These are phyloP conservation scores for Cydia strobilella DNA, from an alignment of 1,140 invertebrate species.

Conservation along the genomic window DNA sequence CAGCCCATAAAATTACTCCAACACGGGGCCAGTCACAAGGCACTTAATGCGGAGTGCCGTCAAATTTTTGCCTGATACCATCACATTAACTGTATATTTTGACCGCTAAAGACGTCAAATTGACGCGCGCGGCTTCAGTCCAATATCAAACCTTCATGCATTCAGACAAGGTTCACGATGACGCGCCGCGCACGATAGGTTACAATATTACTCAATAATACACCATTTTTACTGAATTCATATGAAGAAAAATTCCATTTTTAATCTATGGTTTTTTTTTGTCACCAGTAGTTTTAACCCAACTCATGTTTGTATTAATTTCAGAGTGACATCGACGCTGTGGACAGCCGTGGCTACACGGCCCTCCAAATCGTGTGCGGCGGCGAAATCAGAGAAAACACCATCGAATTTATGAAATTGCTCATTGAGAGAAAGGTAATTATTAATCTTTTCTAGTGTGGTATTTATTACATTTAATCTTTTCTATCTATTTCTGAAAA, in stretches of 20 bases:
- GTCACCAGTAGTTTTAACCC: no score
- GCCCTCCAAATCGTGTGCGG: conserved; percentile 63
- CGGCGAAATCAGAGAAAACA: conserved; percentile 45
- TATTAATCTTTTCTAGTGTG: not conserved
- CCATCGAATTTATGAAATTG: conserved; percentile 56
- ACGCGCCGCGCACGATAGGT: conserved; percentile 29
- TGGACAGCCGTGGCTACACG: conserved; percentile 60
- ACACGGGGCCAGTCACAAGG: conserved; percentile 60
- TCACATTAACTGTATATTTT: no score
- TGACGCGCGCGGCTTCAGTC: conserved; percentile 84
- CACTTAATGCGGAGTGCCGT: not conserved
- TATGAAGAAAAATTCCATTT: no score
- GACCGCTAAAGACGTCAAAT: no score
- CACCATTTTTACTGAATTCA: no score
- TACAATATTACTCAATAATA: no score
- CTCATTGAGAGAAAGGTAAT: conserved; percentile 62
- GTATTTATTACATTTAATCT: conserved; percentile 9
- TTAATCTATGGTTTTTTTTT: no score
- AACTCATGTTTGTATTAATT: conserved; percentile 35
- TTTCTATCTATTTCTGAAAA: not conserved
- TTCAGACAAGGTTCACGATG: conserved; percentile 50
- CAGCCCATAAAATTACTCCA: conserved; percentile 69
- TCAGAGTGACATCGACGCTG: conserved; percentile 57
- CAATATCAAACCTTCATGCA: conserved; percentile 42
- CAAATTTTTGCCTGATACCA: no score